These are phyloP conservation scores for Periophthalmodon schlosseri DNA, from an alignment of 2,113 vertebrate genomes.

Conservation along the genomic window DNA sequence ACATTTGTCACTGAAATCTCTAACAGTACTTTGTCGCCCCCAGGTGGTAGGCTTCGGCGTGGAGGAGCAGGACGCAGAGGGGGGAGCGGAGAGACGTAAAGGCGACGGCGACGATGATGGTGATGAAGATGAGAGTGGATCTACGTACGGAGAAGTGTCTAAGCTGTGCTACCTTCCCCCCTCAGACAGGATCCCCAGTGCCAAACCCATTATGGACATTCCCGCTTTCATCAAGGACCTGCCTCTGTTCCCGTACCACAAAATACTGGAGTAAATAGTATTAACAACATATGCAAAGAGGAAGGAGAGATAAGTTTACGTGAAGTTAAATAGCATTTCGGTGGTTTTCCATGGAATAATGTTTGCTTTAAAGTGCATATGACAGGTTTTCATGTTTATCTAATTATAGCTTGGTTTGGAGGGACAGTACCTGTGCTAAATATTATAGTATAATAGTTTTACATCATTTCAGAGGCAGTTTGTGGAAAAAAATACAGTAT, in stretches of 20 bases:
- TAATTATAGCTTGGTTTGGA: too few species aligned
- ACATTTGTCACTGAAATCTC: not conserved
- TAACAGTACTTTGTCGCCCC: not conserved
- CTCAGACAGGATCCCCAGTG: slow-evolving; percentile 77
- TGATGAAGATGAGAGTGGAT: slow-evolving; percentile 79
- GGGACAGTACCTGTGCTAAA: too few species aligned
- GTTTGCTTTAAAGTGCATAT: not conserved
- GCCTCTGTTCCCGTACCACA: slow-evolving; percentile 89
- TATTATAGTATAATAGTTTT: too few species aligned
- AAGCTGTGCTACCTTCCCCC: slow-evolving; percentile 83
- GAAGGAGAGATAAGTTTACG: not conserved
- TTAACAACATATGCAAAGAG: slow-evolving; percentile 2
- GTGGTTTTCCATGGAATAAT: too few species aligned
- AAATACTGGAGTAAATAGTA: slow-evolving; percentile 83
- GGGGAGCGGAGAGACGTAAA: slow-evolving; percentile 71
- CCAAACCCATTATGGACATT: slow-evolving; percentile 83
- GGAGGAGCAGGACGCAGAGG: slow-evolving; percentile 62
- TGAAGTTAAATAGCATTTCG: not conserved
- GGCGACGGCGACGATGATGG: slow-evolving; percentile 41
- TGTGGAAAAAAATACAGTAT: too few species aligned
- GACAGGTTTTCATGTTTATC: too few species aligned
- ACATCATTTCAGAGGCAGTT: too few species aligned
- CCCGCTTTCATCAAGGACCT: slow-evolving; percentile 84
- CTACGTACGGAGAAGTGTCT: slow-evolving; percentile 82
- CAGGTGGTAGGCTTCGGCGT: slow-evolving; percentile 86